A percentile compares a stretch with the other conserved stretches of the same genome.
phyloP scores from a whole-genome alignment of 2,888 invertebrate species.

The Ellobium chinense region DNA sequence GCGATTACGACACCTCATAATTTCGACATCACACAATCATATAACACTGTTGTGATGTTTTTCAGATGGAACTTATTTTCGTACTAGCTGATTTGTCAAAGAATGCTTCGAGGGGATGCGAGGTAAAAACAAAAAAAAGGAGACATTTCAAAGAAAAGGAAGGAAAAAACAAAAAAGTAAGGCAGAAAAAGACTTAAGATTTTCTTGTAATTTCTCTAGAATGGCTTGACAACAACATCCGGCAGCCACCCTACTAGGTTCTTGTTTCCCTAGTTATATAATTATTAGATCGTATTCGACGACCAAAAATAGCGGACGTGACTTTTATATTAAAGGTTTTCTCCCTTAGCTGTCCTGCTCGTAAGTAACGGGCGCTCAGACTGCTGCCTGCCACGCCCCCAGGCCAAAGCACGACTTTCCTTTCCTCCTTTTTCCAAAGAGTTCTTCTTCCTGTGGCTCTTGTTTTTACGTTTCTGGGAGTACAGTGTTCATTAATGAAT shows the following conservation, averaged over 20 bases:
- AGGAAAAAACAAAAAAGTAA: too few species aligned
- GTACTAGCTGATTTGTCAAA: too few species aligned
- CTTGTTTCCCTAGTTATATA: background rate
- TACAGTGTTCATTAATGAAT: background rate
- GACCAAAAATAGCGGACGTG: background rate
- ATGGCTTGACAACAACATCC: background rate
- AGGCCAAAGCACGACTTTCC: background rate
- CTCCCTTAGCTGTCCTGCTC: background rate
- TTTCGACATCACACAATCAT: too few species aligned
- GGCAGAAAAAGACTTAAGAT: background rate
- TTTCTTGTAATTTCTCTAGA: background rate
- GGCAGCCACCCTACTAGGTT: background rate
- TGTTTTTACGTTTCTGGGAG: background rate
- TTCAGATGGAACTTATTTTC: too few species aligned
- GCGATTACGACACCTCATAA: too few species aligned
- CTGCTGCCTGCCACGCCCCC: slow-evolving; percentile 6
- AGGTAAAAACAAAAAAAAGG: too few species aligned
- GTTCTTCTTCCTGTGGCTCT: background rate
- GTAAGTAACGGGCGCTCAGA: background rate
- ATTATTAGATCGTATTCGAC: slow-evolving; percentile 18
- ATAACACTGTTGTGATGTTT: too few species aligned
- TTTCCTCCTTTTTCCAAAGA: background rate
- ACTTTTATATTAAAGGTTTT: slow-evolving; percentile 12
- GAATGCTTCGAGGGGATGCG: too few species aligned
- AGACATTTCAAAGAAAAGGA: too few species aligned